These are phyloP conservation scores for Salmo trutta DNA, from an alignment of 2,797 vertebrate species.

Conservation along the genomic window DNA sequence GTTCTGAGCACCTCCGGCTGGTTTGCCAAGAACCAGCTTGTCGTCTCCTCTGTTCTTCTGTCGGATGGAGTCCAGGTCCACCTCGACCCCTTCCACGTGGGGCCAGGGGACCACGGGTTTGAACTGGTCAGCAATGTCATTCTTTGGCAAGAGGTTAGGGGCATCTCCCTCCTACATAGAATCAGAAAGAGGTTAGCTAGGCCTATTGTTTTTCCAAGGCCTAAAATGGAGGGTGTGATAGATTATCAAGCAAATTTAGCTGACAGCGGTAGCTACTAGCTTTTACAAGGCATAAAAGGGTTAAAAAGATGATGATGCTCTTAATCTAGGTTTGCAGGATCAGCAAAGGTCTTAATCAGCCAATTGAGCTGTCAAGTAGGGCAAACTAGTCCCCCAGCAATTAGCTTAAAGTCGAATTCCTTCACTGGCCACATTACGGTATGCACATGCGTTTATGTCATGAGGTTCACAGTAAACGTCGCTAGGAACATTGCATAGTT, in stretches of 20 bases:
- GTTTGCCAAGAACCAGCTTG: slow-evolving; percentile 61
- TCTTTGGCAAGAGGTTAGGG: slow-evolving; percentile 73
- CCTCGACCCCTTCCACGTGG: slow-evolving; percentile 96
- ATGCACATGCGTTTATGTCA: too few relatives aligned
- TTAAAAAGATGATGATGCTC: background rate
- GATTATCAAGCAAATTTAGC: background rate
- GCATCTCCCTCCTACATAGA: slow-evolving; percentile 78
- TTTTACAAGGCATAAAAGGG: background rate
- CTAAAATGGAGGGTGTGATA: background rate
- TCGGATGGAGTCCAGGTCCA: slow-evolving; percentile 92
- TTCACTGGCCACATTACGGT: background rate
- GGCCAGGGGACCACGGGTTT: slow-evolving; percentile 97
- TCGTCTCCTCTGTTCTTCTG: slow-evolving; percentile 82
- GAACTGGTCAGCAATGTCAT: slow-evolving; percentile 79
- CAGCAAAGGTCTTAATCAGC: background rate
- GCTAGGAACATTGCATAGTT: too few relatives aligned
- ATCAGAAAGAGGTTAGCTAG: slow-evolving; percentile 27
- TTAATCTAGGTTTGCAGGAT: background rate
- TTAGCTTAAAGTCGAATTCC: background rate
- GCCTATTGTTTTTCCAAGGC: background rate
- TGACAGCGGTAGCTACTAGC: background rate
- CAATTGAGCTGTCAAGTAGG: background rate
- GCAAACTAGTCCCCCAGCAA: background rate
- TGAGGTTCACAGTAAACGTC: too few relatives aligned
- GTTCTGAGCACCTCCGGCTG: slow-evolving; percentile 61